These are phyloP conservation scores for Chelidonichthys spinosus DNA, from an alignment of 2,797 vertebrate genomes.

Conservation along the genomic window DNA sequence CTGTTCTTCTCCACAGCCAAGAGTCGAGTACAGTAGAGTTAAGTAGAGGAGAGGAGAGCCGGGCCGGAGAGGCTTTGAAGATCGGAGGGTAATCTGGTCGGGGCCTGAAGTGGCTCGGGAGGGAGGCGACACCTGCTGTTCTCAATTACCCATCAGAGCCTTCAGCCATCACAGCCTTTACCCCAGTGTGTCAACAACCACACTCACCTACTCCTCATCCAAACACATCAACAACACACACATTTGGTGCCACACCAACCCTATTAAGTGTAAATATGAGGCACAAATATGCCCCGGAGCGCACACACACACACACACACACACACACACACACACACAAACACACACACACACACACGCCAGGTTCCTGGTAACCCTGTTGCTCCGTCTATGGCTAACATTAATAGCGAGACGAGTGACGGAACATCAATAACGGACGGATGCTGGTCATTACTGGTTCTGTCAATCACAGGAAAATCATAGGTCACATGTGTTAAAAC, in stretches of 20 bases:
- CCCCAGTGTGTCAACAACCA: constrained; percentile 71
- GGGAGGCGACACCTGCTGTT: constrained; percentile 78
- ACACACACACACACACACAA: constrained; percentile 10
- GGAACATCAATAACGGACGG: constrained; percentile 68
- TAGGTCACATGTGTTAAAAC: constrained; percentile 55
- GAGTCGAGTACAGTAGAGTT: background rate
- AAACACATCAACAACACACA: constrained; percentile 50
- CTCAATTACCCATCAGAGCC: constrained; percentile 81
- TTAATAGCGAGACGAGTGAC: constrained; percentile 64
- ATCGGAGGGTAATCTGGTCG: constrained; percentile 69
- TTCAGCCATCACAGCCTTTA: constrained; percentile 73
- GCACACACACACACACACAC: constrained; percentile 33
- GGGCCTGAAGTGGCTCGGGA: constrained; percentile 69
- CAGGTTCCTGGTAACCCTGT: constrained; percentile 47
- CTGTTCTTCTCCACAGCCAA: constrained; percentile 64
- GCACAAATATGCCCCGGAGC: constrained; percentile 62
- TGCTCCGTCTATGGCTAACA: constrained; percentile 56
- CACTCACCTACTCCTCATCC: constrained; percentile 57
- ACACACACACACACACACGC: constrained; percentile 24
- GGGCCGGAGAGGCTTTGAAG: constrained; percentile 67
- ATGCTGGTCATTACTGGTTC: constrained; percentile 66
- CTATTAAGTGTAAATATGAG: constrained; percentile 67
- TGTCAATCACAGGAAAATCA: constrained; percentile 74
- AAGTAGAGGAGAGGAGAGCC: constrained; percentile 5
- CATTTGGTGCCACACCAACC: constrained; percentile 36